phyloP scores from a whole-genome alignment of 2,113 vertebrate species.

The Anolis carolinensis region DNA sequence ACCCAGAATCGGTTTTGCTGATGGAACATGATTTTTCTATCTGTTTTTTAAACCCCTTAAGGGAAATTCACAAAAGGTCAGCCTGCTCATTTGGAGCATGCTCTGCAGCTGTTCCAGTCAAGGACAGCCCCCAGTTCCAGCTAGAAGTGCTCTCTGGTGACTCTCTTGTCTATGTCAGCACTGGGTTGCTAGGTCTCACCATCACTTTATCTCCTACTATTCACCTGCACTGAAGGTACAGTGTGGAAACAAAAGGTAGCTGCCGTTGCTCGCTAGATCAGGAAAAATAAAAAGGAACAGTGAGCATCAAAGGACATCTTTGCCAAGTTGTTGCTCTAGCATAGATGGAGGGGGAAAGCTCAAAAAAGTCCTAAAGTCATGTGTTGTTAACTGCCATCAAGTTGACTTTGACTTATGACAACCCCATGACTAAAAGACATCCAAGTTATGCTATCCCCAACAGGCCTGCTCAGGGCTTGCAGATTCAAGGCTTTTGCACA shows the following conservation, averaged over 20 bases:
- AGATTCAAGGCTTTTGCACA: no score
- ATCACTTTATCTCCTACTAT: background rate
- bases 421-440: no score
- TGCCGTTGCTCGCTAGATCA: background rate
- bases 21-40: fast-evolving
- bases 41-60: background rate
- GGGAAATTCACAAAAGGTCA: background rate
- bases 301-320: background rate
- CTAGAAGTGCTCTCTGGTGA: background rate
- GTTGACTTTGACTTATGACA: no score
- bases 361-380: no score
- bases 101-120: no score
- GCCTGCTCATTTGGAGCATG: background rate
- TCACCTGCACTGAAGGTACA: background rate
- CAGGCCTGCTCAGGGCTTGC: no score
- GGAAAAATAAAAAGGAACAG: background rate
- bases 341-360: no score
- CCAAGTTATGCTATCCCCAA: no score
- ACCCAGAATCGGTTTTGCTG: background rate
- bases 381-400: no score
- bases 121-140: no score
- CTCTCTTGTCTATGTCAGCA: background rate
- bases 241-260: no score
- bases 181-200: background rate
- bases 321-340: background rate